Base-by-base conservation (phyloP, 2,797 vertebrate genomes). In the Acanthiza pusilla region DNA sequence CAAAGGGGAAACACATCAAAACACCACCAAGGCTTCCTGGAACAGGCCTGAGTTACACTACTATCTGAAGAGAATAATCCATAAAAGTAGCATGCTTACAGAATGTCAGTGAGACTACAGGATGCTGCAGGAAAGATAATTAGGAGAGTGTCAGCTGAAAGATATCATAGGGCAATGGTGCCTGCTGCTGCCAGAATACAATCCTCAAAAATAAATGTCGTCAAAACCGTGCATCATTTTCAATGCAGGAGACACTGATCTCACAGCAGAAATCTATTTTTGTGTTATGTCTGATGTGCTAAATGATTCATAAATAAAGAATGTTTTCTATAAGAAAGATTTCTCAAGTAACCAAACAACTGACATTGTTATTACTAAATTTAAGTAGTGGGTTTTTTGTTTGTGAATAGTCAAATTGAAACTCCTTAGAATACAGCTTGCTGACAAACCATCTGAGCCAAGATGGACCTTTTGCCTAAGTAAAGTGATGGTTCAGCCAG, bases 71-170 rank as follows among this genome's bases (percentile, higher is more conserved):
- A 72, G 50, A 78, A 43, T 79, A 25, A 47, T 80, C 21, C 51
- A 16, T 79, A 94, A 68, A 57, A 85, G 89, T 72, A 85, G 87
- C 8, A 34, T 42, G 36, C 51, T 85, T 78, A 51, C 6, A 66
- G 83, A 51, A 90, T 81, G 66, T 61, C 67, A 79, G 62, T 32
- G 38, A 93, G 75, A n/a, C 63, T 62, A 70, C 19, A 86, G 63
- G 16, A 50, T 92, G 40, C 62, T 86, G 78, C 88, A 94, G 74
- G 51, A 93, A 95, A 93, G 68, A 77, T 88, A 96, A 94, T 94
- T 85, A 93, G 91, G 80, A 93, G 72, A 80, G 74, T 88, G 88
- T 92, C 77, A 94, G 80, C 60, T 88, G 71, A 94, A 93, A 94
- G 81, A 83, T 89, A 89, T 92, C 90, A 65, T 43, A 91, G 70